Conservation (phyloP, 2,888 invertebrate genomes). For the Rhimphoctona megacephalus region DNA sequence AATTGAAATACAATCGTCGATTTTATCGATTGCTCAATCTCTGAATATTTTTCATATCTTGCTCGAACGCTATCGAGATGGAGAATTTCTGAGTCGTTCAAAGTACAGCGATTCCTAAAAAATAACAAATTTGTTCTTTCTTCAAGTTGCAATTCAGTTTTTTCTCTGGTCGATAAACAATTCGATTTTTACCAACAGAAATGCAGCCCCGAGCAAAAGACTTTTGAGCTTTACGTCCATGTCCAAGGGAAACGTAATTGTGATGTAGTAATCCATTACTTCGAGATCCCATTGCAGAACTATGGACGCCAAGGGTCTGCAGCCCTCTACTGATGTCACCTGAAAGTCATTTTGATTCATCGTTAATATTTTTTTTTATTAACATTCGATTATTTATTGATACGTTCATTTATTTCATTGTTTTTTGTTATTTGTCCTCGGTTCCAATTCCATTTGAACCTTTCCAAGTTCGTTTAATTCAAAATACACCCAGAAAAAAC, state of each 20-base stretch:
- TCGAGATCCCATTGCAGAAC: conserved; percentile 90
- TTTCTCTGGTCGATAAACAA: not conserved
- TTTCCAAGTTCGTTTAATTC: too few species aligned
- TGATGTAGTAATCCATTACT: conserved; percentile 90
- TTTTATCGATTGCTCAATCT: not conserved
- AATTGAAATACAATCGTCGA: not conserved
- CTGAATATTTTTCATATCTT: not conserved
- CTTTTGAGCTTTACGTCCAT: conserved; percentile 92
- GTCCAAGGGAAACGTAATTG: conserved; percentile 90
- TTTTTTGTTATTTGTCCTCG: not conserved
- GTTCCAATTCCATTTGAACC: too few species aligned
- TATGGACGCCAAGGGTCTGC: conserved; percentile 89
- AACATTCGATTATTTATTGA: not conserved
- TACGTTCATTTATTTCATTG: not conserved
- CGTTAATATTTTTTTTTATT: not conserved
- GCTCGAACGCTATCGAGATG: conserved; percentile 43
- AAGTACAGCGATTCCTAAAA: conserved; percentile 89
- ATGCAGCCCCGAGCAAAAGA: conserved; percentile 91
- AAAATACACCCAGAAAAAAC: too few species aligned
- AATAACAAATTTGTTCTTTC: not conserved
- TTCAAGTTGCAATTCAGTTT: not conserved
- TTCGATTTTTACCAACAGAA: conserved; percentile 90
- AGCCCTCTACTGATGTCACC: conserved; percentile 85
- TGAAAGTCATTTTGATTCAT: conserved; percentile 51
- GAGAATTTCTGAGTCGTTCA: conserved; percentile 83